Conservation (phyloP, 2,888 invertebrate genomes). For the Vanessa cardui region DNA sequence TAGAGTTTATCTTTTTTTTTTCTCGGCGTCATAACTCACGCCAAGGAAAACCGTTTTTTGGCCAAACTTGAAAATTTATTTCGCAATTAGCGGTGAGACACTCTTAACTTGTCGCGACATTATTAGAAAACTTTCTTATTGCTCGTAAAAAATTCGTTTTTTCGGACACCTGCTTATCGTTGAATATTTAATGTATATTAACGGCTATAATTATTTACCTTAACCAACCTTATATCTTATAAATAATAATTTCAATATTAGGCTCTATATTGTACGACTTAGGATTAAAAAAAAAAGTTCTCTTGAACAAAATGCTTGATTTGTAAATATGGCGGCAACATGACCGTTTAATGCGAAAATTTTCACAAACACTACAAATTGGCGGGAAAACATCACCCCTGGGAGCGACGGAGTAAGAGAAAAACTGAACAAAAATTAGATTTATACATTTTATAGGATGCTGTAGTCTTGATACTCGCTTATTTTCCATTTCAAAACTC, state of each 20-base stretch:
- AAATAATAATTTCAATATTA: not conserved
- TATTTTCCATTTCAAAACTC: not conserved
- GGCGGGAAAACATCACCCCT: conserved; percentile 68
- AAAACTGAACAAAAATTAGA: conserved; percentile 80
- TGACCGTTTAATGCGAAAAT: conserved; percentile 63
- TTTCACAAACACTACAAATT: conserved; percentile 79
- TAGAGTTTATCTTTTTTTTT: conserved; percentile 58
- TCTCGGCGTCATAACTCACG: conserved; percentile 67
- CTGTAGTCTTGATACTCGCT: conserved; percentile 59
- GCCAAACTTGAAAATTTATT: conserved; percentile 79
- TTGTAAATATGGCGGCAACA: conserved; percentile 48
- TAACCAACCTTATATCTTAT: not conserved
- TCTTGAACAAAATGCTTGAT: conserved; percentile 5
- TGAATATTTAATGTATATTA: conserved; percentile 46
- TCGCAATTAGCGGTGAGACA: conserved; percentile 77
- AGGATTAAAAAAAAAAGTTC: conserved; percentile 9
- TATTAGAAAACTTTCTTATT: conserved; percentile 80
- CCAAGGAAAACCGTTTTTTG: conserved; percentile 66
- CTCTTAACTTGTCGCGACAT: conserved; percentile 69
- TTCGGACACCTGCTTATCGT: conserved; percentile 64
- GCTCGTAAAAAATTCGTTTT: conserved; percentile 74
- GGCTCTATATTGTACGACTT: too few species aligned
- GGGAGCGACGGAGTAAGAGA: conserved; percentile 66
- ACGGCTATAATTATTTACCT: conserved; percentile 11
- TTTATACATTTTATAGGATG: conserved; percentile 57